A percentile compares a stretch with the other conserved stretches of the same genome.
Conservation (phyloP, 1,140 invertebrate genomes). For the Acromyrmex charruanus region DNA sequence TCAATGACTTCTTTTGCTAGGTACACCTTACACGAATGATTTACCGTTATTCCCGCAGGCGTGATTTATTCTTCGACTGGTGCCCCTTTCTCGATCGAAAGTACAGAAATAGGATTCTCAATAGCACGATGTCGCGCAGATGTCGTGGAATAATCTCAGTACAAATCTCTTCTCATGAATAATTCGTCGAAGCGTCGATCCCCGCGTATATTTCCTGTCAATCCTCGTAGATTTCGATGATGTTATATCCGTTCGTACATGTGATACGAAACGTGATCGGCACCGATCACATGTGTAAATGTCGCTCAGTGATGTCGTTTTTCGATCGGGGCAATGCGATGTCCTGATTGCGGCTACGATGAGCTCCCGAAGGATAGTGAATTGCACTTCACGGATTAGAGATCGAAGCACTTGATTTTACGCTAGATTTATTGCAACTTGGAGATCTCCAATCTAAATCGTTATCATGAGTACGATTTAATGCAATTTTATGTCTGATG, state of each 20-base stretch:
- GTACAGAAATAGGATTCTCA: constrained; percentile 59
- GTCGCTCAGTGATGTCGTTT: constrained; percentile 26
- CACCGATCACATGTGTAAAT: constrained; percentile 68
- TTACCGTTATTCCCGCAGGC: constrained; percentile 19
- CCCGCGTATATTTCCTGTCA: constrained; percentile 55
- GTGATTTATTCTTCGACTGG: constrained; percentile 61
- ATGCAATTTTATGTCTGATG: constrained; percentile 8
- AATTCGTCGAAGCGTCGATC: constrained; percentile 68
- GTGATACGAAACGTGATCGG: constrained; percentile 48
- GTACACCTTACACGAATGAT: neutral
- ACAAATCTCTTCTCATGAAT: constrained; percentile 75
- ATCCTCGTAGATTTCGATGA: constrained; percentile 49
- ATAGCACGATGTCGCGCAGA: constrained; percentile 60
- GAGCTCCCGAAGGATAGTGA: constrained; percentile 22
- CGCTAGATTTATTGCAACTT: constrained; percentile 28
- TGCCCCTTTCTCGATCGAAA: constrained; percentile 55
- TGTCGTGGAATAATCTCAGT: constrained; percentile 73
- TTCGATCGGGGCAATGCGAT: neutral
- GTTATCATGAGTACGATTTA: constrained; percentile 16
- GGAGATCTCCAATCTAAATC: constrained; percentile 6
- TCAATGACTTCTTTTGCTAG: neutral
- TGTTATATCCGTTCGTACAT: constrained; percentile 27
- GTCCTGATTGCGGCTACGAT: constrained; percentile 34
- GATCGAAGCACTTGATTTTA: constrained; percentile 44
- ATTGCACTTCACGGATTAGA: constrained; percentile 34